These are phyloP conservation scores for Papilio polytes DNA, from an alignment of 1,140 invertebrate species.

Conservation along the genomic window DNA sequence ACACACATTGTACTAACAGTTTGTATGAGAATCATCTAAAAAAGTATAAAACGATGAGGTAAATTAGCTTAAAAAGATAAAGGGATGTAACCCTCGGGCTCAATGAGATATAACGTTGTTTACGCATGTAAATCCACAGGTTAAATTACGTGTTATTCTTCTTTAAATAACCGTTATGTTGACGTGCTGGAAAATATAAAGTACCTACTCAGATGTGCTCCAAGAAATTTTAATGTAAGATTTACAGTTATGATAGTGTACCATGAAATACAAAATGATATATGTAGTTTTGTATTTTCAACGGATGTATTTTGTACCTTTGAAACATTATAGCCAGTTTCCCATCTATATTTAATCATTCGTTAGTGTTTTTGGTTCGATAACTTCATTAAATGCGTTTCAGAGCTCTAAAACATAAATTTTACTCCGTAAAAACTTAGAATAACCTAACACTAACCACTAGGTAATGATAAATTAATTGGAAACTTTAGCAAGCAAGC, in stretches of 20 bases:
- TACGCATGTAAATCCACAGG: conserved; percentile 13
- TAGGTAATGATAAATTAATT: too few species aligned
- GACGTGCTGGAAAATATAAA: background rate
- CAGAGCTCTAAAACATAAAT: too few species aligned
- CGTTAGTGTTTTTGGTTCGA: too few species aligned
- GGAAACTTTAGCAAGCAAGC: too few species aligned
- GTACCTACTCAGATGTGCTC: background rate
- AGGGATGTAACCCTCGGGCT: conserved; percentile 1
- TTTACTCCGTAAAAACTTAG: too few species aligned
- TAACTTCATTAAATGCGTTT: too few species aligned
- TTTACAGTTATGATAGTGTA: background rate
- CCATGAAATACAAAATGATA: background rate
- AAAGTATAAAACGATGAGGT: background rate
- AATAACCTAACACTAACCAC: too few species aligned
- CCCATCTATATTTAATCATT: too few species aligned
- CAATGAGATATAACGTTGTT: conserved; percentile 8
- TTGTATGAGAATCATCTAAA: background rate
- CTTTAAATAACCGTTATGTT: background rate
- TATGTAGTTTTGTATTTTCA: background rate
- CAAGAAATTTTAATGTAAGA: background rate
- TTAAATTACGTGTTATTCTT: conserved; percentile 12
- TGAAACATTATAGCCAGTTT: too few species aligned
- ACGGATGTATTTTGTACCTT: too few species aligned
- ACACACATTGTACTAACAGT: too few species aligned
- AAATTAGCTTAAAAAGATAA: background rate